Base-by-base conservation (phyloP, 1,140 invertebrate genomes). In the Argopecten irradians region DNA sequence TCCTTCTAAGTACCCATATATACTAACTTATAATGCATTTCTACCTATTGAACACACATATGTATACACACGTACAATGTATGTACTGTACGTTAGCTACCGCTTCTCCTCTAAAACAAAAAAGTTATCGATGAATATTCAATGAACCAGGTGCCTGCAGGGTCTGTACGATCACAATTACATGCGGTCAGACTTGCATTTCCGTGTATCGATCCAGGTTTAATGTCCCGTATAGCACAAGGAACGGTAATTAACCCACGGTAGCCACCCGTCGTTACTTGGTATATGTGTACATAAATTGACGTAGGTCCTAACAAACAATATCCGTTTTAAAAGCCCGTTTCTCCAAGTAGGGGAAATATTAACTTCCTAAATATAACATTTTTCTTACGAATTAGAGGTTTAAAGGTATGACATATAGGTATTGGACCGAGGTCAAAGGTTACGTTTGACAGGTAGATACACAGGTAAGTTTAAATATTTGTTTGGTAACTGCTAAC, bases 401-500 rank as follows among this genome's bases (percentile, higher is more conserved):
- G 22, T 71, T 71, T 71, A 71, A 71, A 71, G 55, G 55, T 71
- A 71, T 71, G 55, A 28, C 55, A 71, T 71, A 28, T 71, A 71
- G 22, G 55, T 71, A 71, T 71, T 16, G 22, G 55, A 71, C 55
- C 5, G 55, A 71, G 55, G 55, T 71, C 22, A 71, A 71, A 71
- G 55, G 55, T 71, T n/a, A 28, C 22, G 55, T 28, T 71, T 71
- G 55, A 71, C 55, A 71, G 55, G 55, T 71, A 71, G 55, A n/a
- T 71, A 71, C 55, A 71, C n/a, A 71, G 55, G 55, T 71, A 71
- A 71, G 1, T 71, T 71, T 71, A 71, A 71, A 71, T 71, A 71
- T 71, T 71, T 71, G 55, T 71, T 71, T 28, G 55, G 55, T 71
- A 71, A 71, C 55, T 28, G 1, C 16, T n/a, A 71, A 71, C 55